Base-by-base conservation (phyloP, 2,797 vertebrate species). In the Taenioides sp. region DNA sequence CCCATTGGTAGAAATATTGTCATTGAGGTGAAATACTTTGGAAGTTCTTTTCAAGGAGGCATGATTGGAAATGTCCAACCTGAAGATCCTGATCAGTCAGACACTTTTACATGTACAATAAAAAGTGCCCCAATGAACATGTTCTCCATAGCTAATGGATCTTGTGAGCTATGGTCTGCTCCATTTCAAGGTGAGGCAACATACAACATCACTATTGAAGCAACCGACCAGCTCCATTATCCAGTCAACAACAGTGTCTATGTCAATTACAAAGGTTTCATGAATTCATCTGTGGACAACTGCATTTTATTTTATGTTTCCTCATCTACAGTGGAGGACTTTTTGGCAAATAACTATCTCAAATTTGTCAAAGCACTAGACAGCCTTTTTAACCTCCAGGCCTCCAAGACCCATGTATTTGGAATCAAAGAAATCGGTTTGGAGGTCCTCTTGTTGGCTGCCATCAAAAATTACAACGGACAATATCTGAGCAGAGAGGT, bases 11-110 rank as follows among this genome's bases (percentile, higher is more conserved):
- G 93, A 78, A 91, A 88, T 17, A 87, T 95, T 54, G 85, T 92
- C 61, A 93, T 95, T 9, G 92, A 94, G 71, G 93, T 95, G 11
- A 94, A 94, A 86, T 95, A 95, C 80, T 95, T 92, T 78, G 94
- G 94, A 31, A 93, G 81, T 17, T 88, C 88, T 66, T 95, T 95
- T 70, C 85, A 87, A 23, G 94, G 94, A 66, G 94, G 94, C 57
- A 77, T 90, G 67, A 91, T 95, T 0, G 94, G 94, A 11, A 90
- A 91, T 0, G 91, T 94, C 25, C 86, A 85, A 49, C 93, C 94
- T 0, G 87, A 91, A 28, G 94, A 94, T 77, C 84, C 64, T 16
- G 94, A 95, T 70, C 88, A 88, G 72, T 85, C 84, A 2, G 90
- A 94, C 70, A 67, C 65, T 11, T 94, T 93, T 76, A 91, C 68